phyloP scores from a whole-genome alignment of 1,140 invertebrate genomes.

The Zaprionus taronus region DNA sequence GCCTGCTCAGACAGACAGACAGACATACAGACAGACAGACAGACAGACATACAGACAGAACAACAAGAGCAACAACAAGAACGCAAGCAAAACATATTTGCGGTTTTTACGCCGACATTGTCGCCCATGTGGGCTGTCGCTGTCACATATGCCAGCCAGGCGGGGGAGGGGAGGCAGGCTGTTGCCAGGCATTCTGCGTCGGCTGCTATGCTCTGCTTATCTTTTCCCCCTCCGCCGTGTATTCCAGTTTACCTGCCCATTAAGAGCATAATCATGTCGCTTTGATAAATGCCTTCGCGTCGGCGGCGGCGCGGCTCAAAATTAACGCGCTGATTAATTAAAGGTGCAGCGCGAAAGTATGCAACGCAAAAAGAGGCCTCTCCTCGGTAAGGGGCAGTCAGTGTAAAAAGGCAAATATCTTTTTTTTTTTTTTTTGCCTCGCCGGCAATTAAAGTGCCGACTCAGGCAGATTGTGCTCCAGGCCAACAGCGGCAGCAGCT shows the following conservation, averaged over 20 bases:
- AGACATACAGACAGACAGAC: constrained; percentile 25
- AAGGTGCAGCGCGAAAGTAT: constrained; percentile 58
- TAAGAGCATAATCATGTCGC: constrained; percentile 80
- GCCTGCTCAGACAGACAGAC: constrained; percentile 29
- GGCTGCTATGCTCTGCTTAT: constrained; percentile 33
- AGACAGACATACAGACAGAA: not conserved
- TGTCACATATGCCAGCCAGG: constrained; percentile 69
- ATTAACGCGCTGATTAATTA: constrained; percentile 69
- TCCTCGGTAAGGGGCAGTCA: constrained; percentile 4
- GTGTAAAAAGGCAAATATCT: constrained; percentile 46
- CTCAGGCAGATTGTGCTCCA: constrained; percentile 27
- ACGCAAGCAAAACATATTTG: constrained; percentile 71
- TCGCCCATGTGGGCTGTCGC: constrained; percentile 67
- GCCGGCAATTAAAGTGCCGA: constrained; percentile 64
- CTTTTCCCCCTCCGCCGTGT: constrained; percentile 3
- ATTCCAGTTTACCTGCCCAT: constrained; percentile 58
- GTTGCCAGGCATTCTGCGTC: not conserved
- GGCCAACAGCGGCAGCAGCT: constrained; percentile 46
- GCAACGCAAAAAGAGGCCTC: constrained; percentile 28
- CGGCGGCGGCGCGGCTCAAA: constrained; percentile 34
- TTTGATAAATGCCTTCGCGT: constrained; percentile 70
- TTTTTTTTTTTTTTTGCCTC: constrained; percentile 54
- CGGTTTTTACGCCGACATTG: constrained; percentile 78
- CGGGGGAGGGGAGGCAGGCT: not conserved
- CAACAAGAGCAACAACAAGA: constrained; percentile 22